phyloP scores from a whole-genome alignment of 2,113 vertebrate genomes.

The Bettongia penicillata region DNA sequence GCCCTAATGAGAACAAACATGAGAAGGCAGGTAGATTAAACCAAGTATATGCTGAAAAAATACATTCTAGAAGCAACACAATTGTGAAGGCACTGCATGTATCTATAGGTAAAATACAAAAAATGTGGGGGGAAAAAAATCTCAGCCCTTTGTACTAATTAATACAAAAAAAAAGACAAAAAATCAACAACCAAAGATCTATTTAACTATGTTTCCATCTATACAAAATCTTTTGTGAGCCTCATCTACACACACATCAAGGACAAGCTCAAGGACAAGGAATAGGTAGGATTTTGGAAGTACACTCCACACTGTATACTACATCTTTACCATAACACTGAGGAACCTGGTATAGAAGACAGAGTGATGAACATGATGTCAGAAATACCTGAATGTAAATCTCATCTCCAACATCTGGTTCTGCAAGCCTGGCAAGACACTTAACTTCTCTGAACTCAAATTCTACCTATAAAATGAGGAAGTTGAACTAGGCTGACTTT shows the following conservation, averaged over 20 bases:
- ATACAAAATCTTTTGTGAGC: not conserved
- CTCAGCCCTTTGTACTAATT: not conserved
- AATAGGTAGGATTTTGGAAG: too few relatives aligned
- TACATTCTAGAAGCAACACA: not conserved
- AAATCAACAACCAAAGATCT: not conserved
- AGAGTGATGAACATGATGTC: too few relatives aligned
- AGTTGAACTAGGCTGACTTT: too few relatives aligned
- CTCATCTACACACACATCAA: not conserved
- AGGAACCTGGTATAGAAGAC: too few relatives aligned
- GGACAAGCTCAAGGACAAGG: too few relatives aligned
- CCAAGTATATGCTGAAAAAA: not conserved
- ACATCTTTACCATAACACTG: too few relatives aligned
- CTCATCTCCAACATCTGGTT: too few relatives aligned
- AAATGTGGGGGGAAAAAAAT: not conserved
- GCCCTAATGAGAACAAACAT: not conserved
- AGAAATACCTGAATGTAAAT: too few relatives aligned
- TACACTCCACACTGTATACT: too few relatives aligned
- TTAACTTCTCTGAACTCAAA: too few relatives aligned
- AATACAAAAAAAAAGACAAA: not conserved
- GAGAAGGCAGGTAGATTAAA: not conserved
- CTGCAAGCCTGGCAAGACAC: too few relatives aligned
- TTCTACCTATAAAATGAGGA: too few relatives aligned
- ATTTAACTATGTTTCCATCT: not conserved
- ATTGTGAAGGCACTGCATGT: not conserved
- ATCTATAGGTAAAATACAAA: not conserved